Conservation (phyloP, 2,113 vertebrate species). For the Oreochromis niloticus region DNA sequence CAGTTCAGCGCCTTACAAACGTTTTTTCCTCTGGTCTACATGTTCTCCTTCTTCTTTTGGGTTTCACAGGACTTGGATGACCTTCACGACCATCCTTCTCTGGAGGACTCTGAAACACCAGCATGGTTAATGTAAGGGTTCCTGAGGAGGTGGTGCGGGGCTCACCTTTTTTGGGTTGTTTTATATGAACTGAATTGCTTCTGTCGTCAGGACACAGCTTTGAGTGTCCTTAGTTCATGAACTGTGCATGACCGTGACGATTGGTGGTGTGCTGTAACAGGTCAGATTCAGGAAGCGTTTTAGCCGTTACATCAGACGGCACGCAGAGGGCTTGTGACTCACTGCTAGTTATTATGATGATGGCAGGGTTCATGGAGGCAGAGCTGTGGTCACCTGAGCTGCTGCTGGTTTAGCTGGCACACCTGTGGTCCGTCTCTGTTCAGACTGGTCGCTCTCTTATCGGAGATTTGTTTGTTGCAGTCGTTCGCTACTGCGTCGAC, state of each 20-base stretch:
- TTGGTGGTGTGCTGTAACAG: background rate
- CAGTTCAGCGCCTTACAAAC: background rate
- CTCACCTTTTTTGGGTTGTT: background rate
- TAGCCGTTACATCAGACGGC: background rate
- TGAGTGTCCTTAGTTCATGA: background rate
- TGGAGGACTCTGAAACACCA: background rate
- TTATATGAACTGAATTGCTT: background rate
- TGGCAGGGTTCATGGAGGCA: background rate
- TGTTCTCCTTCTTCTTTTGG: background rate
- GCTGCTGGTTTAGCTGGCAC: background rate
- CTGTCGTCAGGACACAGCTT: background rate
- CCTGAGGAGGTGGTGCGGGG: background rate
- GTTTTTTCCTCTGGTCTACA: background rate
- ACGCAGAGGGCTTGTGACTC: background rate
- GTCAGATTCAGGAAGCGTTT: background rate
- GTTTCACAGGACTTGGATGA: background rate
- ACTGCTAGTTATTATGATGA: background rate
- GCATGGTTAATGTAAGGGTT: background rate
- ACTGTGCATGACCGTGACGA: accelerated
- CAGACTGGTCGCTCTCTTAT: background rate
- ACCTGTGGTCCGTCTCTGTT: background rate
- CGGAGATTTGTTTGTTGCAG: background rate
- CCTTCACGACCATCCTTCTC: background rate
- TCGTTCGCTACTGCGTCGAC: background rate
- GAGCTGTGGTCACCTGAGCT: background rate